phyloP scores from a whole-genome alignment of 2,888 invertebrate genomes.

The Lasioglossum marginatum region DNA sequence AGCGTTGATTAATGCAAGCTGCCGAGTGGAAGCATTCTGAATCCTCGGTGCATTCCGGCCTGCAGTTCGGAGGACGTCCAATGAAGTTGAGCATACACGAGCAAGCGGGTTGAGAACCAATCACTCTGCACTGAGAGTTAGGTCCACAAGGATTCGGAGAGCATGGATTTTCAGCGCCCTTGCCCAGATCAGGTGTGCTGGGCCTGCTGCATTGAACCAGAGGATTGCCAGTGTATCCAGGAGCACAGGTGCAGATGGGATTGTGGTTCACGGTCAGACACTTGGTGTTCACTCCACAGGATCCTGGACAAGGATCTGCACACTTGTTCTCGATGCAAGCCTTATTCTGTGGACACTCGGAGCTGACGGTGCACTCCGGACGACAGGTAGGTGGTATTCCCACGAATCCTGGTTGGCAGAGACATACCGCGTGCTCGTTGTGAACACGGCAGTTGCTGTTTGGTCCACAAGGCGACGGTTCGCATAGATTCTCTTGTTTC shows the following conservation, averaged over 20 bases:
- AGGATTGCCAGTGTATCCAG: conserved; percentile 93
- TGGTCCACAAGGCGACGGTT: conserved; percentile 94
- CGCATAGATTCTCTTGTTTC: conserved; percentile 87
- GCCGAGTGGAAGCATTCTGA: conserved; percentile 93
- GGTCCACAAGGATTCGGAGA: conserved; percentile 93
- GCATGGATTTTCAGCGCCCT: conserved; percentile 88
- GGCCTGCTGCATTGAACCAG: conserved; percentile 89
- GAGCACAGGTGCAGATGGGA: conserved; percentile 93
- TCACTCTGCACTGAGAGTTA: conserved; percentile 92
- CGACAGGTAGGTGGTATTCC: conserved; percentile 92
- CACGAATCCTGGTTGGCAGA: conserved; percentile 90
- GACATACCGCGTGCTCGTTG: conserved; percentile 92
- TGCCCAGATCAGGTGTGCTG: conserved; percentile 71
- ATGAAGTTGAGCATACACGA: conserved; percentile 92
- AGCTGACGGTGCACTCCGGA: conserved; percentile 93
- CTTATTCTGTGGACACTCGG: conserved; percentile 92
- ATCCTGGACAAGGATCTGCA: conserved; percentile 92
- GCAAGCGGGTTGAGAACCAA: conserved; percentile 93
- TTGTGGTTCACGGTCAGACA: conserved; percentile 95
- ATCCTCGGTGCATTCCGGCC: conserved; percentile 92
- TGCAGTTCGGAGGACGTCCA: conserved; percentile 94
- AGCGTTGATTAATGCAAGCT: conserved; percentile 92
- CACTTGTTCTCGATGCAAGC: conserved; percentile 94
- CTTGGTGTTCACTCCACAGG: conserved; percentile 92
- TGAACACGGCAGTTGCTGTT: conserved; percentile 92